These are phyloP conservation scores for Lynx canadensis DNA, from an alignment of 2,113 vertebrate genomes.

Conservation along the genomic window DNA sequence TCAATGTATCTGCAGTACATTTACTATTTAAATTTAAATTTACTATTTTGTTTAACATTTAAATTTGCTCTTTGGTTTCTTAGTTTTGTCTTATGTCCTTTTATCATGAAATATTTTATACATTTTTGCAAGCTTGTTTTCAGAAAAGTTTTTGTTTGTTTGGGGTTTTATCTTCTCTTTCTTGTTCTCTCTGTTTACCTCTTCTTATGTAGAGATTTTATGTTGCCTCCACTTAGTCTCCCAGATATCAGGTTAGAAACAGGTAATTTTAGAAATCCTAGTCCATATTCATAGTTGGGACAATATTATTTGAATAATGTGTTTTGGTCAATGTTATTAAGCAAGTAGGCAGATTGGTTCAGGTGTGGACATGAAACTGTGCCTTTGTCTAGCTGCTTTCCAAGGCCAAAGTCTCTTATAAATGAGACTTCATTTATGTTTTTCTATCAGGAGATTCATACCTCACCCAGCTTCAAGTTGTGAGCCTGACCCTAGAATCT, in stretches of 20 bases:
- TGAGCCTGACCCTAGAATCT: neutral
- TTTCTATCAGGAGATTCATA: neutral
- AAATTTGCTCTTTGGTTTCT: neutral
- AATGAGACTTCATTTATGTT: neutral
- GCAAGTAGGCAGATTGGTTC: neutral
- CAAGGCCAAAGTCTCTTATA: neutral
- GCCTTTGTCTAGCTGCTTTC: neutral
- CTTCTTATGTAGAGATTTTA: neutral
- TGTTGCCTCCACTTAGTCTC: neutral
- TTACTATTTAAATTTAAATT: neutral
- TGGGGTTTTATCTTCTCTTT: neutral
- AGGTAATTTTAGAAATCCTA: neutral
- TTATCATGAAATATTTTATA: neutral
- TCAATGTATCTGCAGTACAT: neutral
- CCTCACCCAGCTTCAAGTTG: neutral
- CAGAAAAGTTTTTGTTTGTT: neutral
- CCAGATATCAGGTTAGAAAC: neutral
- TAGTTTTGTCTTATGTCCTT: neutral
- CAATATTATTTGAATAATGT: neutral
- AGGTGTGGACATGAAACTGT: neutral
- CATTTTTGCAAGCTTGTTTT: neutral
- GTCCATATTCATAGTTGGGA: neutral
- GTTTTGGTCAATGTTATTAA: neutral
- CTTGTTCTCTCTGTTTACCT: neutral
- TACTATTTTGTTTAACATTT: too few relatives aligned